phyloP scores from a whole-genome alignment of 92 coral and sea anemone species.

The Parazoanthus swiftii region DNA sequence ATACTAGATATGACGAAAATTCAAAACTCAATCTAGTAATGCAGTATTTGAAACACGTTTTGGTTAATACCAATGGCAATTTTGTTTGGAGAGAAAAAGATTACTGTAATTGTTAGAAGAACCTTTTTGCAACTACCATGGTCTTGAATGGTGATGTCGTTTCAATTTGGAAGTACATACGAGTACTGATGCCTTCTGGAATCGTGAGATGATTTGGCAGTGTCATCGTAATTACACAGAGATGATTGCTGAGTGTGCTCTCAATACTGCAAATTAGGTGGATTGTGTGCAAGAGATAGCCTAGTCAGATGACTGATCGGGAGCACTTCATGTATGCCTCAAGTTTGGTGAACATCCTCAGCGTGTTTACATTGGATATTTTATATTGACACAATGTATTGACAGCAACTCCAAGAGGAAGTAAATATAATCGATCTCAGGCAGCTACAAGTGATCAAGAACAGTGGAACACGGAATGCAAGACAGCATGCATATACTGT shows the following conservation, averaged over 20 bases:
- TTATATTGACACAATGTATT: neutral
- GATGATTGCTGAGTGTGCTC: conserved; percentile 3
- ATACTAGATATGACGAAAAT: neutral
- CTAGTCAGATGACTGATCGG: neutral
- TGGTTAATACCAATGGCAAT: neutral
- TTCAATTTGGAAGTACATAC: neutral
- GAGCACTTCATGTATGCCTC: neutral
- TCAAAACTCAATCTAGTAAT: neutral
- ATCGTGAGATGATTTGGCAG: no score
- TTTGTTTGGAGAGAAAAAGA: neutral
- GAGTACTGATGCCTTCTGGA: neutral
- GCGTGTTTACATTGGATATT: neutral
- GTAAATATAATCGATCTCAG: neutral
- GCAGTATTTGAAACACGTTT: neutral
- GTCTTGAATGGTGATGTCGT: neutral
- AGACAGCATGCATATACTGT: neutral
- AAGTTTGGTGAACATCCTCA: conserved; percentile 1
- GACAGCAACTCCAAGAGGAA: neutral
- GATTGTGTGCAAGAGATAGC: neutral
- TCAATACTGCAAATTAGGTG: conserved; percentile 26
- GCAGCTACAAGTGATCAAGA: neutral
- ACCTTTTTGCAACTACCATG: neutral
- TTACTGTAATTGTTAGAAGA: no score
- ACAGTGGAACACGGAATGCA: neutral
- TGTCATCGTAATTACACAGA: neutral